phyloP scores from a whole-genome alignment of 1,140 invertebrate genomes.

The Drosophila oshimai region DNA sequence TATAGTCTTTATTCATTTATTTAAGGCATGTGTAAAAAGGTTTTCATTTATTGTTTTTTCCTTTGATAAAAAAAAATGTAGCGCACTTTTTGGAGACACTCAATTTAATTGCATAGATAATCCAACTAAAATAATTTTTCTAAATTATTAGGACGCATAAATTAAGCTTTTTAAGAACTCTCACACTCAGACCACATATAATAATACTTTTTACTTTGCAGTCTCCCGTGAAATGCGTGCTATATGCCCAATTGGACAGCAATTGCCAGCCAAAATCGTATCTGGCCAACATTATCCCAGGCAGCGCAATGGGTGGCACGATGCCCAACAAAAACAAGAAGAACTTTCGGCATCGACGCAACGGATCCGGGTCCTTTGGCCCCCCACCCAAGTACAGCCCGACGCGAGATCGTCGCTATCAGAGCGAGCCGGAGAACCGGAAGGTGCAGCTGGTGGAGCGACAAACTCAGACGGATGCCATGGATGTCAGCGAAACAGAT shows the following conservation, averaged over 20 bases:
- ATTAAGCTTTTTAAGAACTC: no score
- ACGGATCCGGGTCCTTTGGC: conserved; percentile 84
- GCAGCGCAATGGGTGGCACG: conserved; percentile 11
- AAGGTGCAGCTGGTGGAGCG: conserved; percentile 84
- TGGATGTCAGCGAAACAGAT: conserved; percentile 85
- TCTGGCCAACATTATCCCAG: conserved; percentile 62
- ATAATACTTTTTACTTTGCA: conserved; percentile 33
- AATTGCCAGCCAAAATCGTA: conserved; percentile 85
- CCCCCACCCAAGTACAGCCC: conserved; percentile 84
- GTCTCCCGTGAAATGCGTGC: conserved; percentile 84
- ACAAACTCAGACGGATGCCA: conserved; percentile 88
- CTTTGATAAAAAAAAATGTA: no score
- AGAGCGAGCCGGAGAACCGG: conserved; percentile 82
- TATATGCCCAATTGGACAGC: conserved; percentile 86
- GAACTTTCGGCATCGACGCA: conserved; percentile 84
- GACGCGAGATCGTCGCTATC: conserved; percentile 84
- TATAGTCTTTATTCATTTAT: no score
- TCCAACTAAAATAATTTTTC: no score
- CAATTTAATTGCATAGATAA: no score
- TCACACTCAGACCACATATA: no score
- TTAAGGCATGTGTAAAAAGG: no score
- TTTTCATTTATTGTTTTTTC: no score
- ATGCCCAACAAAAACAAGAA: conserved; percentile 83
- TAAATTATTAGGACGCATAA: no score
- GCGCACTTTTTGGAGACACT: no score